phyloP scores from a whole-genome alignment of 1,140 invertebrate genomes.

The Trachymyrmex cornetzi region DNA sequence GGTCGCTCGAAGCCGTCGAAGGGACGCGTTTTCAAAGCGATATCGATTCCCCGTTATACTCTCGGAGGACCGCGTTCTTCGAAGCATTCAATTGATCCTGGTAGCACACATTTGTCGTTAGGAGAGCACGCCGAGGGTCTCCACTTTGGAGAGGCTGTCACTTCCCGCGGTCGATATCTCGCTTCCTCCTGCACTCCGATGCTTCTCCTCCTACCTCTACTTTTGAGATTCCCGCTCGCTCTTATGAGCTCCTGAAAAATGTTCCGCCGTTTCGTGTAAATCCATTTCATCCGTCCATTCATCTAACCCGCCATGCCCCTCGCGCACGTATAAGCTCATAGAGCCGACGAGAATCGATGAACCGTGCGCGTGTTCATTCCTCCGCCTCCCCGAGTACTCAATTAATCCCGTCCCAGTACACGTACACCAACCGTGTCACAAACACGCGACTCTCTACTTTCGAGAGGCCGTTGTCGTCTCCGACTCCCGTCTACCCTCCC shows the following conservation, averaged over 20 bases:
- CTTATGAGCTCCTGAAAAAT: conserved; percentile 74
- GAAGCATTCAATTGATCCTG: conserved; percentile 77
- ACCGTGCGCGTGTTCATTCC: conserved; percentile 59
- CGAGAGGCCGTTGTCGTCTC: conserved; percentile 58
- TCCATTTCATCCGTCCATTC: conserved; percentile 74
- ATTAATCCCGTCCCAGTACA: conserved; percentile 71
- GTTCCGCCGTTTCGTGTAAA: conserved; percentile 67
- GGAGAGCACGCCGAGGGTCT: conserved; percentile 33
- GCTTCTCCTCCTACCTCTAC: not conserved
- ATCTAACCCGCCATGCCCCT: conserved; percentile 38
- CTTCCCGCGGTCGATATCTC: conserved; percentile 69
- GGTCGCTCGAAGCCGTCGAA: conserved; percentile 28
- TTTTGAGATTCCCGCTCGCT: conserved; percentile 64
- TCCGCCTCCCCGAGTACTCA: conserved; percentile 60
- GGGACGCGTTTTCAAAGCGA: conserved; percentile 48
- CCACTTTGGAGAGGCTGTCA: conserved; percentile 67
- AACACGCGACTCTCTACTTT: conserved; percentile 66
- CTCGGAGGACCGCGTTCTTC: conserved; percentile 29
- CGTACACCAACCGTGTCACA: conserved; percentile 64
- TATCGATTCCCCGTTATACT: conserved; percentile 79
- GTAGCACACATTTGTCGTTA: conserved; percentile 75
- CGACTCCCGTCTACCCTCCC: conserved; percentile 19
- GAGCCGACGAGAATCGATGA: conserved; percentile 70
- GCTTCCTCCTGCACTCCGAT: not conserved
- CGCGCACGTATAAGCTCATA: conserved; percentile 58